Percentiles rank a stretch among this genome's conserved stretches.
These are phyloP conservation scores for Ormyrus rosae DNA, from an alignment of 2,888 invertebrate species.

Conservation along the genomic window DNA sequence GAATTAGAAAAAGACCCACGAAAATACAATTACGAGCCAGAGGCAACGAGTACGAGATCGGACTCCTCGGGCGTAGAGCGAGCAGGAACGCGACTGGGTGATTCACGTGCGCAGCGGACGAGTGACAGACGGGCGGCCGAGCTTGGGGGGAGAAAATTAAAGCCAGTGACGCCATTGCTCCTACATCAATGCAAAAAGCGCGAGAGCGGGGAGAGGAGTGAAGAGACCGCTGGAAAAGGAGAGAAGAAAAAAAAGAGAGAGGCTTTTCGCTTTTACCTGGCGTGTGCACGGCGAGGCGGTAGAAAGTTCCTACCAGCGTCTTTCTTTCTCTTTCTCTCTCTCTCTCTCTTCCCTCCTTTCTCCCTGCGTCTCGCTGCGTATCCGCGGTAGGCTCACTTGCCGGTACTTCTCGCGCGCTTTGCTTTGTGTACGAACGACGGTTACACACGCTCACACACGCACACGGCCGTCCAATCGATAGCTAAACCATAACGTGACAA, in stretches of 20 bases:
- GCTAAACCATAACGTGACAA: not conserved
- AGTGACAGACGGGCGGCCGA: conserved; percentile 17
- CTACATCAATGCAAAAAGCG: too few species aligned
- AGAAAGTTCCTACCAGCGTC: not conserved
- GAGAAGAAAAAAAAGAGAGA: conserved; percentile 6
- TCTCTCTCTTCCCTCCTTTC: not conserved
- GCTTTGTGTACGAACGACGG: too few species aligned
- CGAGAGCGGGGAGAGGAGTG: not conserved
- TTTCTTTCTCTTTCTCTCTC: not conserved
- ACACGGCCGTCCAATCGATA: not conserved
- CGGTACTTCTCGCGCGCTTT: too few species aligned
- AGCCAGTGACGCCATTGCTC: conserved; percentile 42
- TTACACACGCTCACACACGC: not conserved
- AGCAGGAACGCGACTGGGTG: not conserved
- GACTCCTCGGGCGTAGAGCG: not conserved
- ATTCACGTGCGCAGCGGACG: conserved; percentile 22
- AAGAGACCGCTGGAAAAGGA: not conserved
- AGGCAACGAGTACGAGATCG: too few species aligned
- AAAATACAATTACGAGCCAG: too few species aligned
- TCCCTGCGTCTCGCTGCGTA: too few species aligned
- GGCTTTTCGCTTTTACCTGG: conserved; percentile 35
- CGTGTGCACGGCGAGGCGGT: not conserved
- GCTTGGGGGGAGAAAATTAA: conserved; percentile 10
- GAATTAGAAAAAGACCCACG: too few species aligned
- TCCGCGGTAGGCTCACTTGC: too few species aligned